Evolutionary conservation across 2,888 invertebrate genomes (phyloP).

Genomic region (Oxycera nigricornis): DNA sequence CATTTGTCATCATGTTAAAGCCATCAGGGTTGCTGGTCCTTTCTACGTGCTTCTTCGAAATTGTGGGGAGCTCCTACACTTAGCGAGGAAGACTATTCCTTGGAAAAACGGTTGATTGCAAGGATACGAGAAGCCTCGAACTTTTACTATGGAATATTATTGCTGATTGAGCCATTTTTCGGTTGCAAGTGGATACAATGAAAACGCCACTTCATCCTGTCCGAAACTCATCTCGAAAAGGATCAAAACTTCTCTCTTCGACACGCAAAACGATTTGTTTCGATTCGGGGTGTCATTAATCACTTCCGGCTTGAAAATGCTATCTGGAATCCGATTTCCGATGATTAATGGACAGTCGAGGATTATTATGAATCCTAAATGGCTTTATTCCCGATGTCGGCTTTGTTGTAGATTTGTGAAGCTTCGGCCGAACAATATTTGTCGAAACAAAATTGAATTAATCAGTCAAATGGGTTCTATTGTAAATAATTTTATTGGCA

Average conservation of each 20-base stretch:
- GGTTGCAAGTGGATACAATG: neutral
- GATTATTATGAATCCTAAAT: conserved; percentile 32
- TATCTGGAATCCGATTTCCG: conserved; percentile 39
- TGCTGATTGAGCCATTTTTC: conserved; percentile 13
- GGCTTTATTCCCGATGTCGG: neutral
- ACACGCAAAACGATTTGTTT: conserved; percentile 34
- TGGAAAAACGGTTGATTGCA: neutral
- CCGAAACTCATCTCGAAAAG: neutral
- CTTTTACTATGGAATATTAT: neutral
- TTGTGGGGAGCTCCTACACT: neutral
- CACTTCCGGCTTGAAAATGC: conserved; percentile 37
- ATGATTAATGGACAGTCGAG: conserved; percentile 33
- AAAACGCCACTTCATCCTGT: conserved; percentile 13
- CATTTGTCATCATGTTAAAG: conserved; percentile 30
- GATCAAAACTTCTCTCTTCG: neutral
- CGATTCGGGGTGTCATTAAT: conserved; percentile 33
- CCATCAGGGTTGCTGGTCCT: neutral
- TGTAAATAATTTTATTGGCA: neutral
- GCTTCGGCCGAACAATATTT: neutral
- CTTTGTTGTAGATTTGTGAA: neutral
- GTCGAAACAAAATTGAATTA: conserved; percentile 15
- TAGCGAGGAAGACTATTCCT: neutral
- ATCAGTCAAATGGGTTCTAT: neutral
- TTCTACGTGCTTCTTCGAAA: neutral
- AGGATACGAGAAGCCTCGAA: neutral